Base-by-base conservation (phyloP, 2,113 vertebrate species). In the Lagenorhynchus albirostris region DNA sequence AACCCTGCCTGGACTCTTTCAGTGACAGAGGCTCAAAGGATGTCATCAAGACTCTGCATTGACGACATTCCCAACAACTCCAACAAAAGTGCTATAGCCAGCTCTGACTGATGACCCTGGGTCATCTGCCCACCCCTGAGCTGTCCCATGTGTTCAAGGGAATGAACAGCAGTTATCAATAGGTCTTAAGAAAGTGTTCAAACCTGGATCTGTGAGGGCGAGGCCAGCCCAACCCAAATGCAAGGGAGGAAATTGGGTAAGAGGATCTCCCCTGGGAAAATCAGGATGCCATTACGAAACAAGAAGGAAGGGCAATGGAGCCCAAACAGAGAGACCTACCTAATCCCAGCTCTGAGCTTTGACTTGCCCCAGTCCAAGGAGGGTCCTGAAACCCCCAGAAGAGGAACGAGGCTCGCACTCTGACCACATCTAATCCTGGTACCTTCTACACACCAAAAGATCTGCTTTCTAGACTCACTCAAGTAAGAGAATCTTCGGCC, bases 151-250 rank as follows among this genome's bases (percentile, higher is more conserved):
- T 15, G 6, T 53, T 29, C 26, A 23, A 6, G 11, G 18, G 2
- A 4, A 29, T 50, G 36, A 53, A 31, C 25, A 23, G 25, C 13
- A 25, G 15, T 13, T 7, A 68, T 18, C 5, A 0, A 5, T 0
- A 12, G 62, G 50, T 36, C 60, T 77, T 55, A 33, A 18, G n/a
- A 26, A 76, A 44, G 58, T 10, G 8, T 38, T 62, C 26, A 74
- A 29, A 29, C 44, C 60, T 76, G 67, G 44, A 33, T 50, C 10
- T 21, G 20, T 36, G 31, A 17, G 23, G 5, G 25, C 0, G 3
- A 36, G n/a, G 36, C 47, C 65, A 76, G 14, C 77, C 79, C 25
- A 20, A 25, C 36, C 58, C 77, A 84, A 5, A 33, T 6, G 10
- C 31, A 38, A 44, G 50, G 47, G 74, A 76, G 74, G 80, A 81